Evolutionary conservation across 2,888 invertebrate species (phyloP).

Genomic region (Andrena hattorfiana): DNA sequence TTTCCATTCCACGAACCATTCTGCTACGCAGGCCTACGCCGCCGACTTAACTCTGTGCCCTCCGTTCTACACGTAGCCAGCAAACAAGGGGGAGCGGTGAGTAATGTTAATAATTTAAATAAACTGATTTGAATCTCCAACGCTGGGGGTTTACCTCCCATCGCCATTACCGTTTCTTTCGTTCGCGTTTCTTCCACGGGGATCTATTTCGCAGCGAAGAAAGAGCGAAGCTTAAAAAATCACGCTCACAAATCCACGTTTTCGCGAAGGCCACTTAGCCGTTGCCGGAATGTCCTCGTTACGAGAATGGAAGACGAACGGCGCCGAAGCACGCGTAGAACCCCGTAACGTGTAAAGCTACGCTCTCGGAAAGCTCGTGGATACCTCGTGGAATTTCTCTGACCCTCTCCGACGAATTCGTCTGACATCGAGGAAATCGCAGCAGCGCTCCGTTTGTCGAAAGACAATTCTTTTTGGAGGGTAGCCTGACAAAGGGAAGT

Average conservation of each 20-base stretch:
- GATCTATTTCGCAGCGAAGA: background rate
- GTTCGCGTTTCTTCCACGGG: background rate
- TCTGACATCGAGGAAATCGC: background rate
- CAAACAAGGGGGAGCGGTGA: slow-evolving; percentile 4
- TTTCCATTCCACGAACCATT: background rate
- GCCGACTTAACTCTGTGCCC: background rate
- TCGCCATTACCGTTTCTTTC: background rate
- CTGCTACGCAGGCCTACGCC: background rate
- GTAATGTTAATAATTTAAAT: slow-evolving; percentile 17
- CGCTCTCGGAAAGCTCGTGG: slow-evolving; percentile 1
- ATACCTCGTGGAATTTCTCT: slow-evolving; percentile 1
- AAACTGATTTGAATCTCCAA: slow-evolving; percentile 27
- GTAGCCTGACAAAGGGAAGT: background rate
- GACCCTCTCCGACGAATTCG: too few relatives aligned
- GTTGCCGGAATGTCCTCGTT: slow-evolving; percentile 15
- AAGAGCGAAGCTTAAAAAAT: background rate
- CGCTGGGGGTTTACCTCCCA: background rate
- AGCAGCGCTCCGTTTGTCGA: background rate
- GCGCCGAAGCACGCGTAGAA: background rate
- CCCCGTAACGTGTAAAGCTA: background rate
- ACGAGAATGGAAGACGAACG: slow-evolving; percentile 25
- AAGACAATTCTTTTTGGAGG: background rate
- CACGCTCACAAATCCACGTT: background rate
- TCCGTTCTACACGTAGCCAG: background rate
- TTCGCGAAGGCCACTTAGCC: slow-evolving; percentile 13